Evolutionary conservation across 2,888 invertebrate species (phyloP).

Genomic region (Sarcophaga carnaria): DNA sequence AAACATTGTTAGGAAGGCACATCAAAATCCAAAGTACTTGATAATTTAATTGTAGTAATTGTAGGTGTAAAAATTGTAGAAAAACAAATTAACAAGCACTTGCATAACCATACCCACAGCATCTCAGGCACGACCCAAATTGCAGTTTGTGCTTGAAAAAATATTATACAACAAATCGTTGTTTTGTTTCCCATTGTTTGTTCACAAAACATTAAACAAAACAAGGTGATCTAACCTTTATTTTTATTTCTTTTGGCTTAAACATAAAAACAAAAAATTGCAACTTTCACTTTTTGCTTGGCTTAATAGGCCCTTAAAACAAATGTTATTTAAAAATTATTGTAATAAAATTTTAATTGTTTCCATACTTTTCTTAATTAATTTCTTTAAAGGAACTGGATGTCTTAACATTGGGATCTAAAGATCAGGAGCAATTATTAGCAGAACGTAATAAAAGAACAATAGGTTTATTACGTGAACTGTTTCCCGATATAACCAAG

Average conservation of each 20-base stretch:
- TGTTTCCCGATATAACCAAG: slow-evolving; percentile 89
- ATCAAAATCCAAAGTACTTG: slow-evolving; percentile 1
- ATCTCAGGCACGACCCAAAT: slow-evolving; percentile 43
- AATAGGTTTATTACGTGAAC: slow-evolving; percentile 88
- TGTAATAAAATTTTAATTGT: background rate
- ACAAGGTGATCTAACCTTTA: slow-evolving; percentile 43
- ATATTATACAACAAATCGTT: slow-evolving; percentile 35
- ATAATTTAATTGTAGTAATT: background rate
- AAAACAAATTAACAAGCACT: slow-evolving; percentile 32
- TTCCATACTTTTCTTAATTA: background rate
- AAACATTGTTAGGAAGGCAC: slow-evolving; percentile 6
- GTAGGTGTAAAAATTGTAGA: slow-evolving; percentile 27
- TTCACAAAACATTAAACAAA: slow-evolving; percentile 22
- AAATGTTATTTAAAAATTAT: background rate
- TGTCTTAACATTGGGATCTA: slow-evolving; percentile 86
- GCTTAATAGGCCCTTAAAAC: background rate
- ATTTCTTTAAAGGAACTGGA: slow-evolving; percentile 85
- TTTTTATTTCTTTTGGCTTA: slow-evolving; percentile 1
- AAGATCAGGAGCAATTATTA: slow-evolving; percentile 84
- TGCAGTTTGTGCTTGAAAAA: slow-evolving; percentile 21
- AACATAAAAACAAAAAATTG: slow-evolving; percentile 29
- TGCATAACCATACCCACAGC: slow-evolving; percentile 44
- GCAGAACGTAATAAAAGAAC: slow-evolving; percentile 89
- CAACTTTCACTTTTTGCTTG: slow-evolving; percentile 52
- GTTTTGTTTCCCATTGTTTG: slow-evolving; percentile 25